These are phyloP conservation scores for Busseola fusca DNA, from an alignment of 2,888 invertebrate species.

Conservation along the genomic window DNA sequence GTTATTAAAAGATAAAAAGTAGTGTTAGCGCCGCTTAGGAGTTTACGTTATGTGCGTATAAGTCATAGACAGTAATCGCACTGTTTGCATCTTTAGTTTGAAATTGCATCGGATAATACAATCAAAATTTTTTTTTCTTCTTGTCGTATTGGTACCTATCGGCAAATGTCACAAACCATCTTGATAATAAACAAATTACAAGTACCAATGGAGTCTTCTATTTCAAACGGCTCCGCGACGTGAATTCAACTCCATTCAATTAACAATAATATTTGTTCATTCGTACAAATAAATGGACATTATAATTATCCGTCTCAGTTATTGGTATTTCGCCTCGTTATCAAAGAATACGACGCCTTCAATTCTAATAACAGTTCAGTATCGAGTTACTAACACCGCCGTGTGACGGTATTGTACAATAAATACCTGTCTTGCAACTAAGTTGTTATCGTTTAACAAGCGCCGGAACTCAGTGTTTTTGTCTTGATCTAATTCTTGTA, in stretches of 20 bases:
- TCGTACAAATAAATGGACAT: constrained; percentile 38
- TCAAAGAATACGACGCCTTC: constrained; percentile 63
- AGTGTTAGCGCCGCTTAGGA: background rate
- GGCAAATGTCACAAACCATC: background rate
- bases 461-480: constrained; percentile 54
- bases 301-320: constrained; percentile 47
- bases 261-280: constrained; percentile 26
- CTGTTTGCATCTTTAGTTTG: background rate
- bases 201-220: background rate
- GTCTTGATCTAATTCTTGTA: constrained; percentile 41
- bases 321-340: constrained; percentile 56
- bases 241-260: background rate
- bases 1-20: too few species aligned
- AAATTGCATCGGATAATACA: background rate
- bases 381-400: constrained; percentile 55
- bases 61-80: background rate
- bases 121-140: background rate
- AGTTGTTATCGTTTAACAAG: constrained; percentile 58
- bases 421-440: constrained; percentile 54
- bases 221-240: constrained; percentile 5
- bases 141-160: background rate
- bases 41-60: too few species aligned
- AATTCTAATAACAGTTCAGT: constrained; percentile 60
- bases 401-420: constrained; percentile 48
- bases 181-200: background rate